phyloP scores from a whole-genome alignment of 2,113 vertebrate species.

The Bucco capensis region DNA sequence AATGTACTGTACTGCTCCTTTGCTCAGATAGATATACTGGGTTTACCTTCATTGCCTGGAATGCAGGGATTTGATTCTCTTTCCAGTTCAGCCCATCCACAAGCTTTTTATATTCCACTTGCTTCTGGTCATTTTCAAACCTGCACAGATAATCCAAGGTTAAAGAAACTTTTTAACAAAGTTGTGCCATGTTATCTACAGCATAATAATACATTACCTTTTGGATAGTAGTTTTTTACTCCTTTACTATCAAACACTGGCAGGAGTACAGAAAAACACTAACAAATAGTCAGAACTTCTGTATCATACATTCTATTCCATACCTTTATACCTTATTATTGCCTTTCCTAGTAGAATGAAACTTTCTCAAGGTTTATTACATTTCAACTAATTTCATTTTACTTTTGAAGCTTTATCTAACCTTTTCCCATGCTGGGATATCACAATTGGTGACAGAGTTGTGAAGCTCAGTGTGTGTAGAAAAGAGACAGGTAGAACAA shows the following conservation, averaged over 20 bases:
- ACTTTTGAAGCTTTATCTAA: not conserved
- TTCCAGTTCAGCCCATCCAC: slow-evolving; percentile 83
- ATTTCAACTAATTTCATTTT: not conserved
- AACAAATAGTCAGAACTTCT: not conserved
- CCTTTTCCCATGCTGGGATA: not conserved
- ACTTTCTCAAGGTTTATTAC: not conserved
- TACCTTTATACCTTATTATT: not conserved
- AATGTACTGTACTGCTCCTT: not conserved
- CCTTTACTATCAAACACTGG: not conserved
- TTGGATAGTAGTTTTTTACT: not conserved
- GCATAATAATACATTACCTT: not conserved
- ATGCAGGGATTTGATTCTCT: slow-evolving; percentile 64
- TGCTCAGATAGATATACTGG: not conserved
- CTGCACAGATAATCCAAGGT: slow-evolving; percentile 58
- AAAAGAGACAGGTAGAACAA: not conserved
- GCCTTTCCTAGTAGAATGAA: not conserved
- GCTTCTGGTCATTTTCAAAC: slow-evolving; percentile 71
- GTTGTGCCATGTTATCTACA: not conserved
- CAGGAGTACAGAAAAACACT: not conserved
- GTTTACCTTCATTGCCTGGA: slow-evolving; percentile 69
- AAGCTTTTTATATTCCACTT: slow-evolving; percentile 81
- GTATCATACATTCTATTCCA: not conserved
- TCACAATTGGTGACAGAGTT: not conserved
- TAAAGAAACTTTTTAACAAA: not conserved
- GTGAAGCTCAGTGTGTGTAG: not conserved